Evolutionary conservation across 2,797 vertebrate species (phyloP).

Genomic region (Momotus momota): DNA sequence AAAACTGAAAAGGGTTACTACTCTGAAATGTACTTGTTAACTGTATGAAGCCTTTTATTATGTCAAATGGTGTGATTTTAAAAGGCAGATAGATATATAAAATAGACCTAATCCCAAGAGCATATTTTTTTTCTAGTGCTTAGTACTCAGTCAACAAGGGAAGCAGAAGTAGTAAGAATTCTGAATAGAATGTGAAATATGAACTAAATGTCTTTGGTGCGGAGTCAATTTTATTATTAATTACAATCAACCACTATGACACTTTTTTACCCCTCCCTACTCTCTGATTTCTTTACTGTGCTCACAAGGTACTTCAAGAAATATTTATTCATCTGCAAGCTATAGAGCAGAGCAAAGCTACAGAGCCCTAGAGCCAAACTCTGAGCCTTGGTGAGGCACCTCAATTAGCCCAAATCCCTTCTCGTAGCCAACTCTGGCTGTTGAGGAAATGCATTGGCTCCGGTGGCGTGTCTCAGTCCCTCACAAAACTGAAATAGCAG

Average conservation of each 20-base stretch:
- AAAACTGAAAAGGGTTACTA: background rate
- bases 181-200: background rate
- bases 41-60: background rate
- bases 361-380: background rate
- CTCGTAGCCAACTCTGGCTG: background rate
- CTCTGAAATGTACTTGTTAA: background rate
- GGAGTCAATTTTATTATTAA: background rate
- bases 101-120: background rate
- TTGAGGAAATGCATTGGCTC: background rate
- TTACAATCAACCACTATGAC: background rate
- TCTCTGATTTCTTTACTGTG: background rate
- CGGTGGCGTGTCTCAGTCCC: fast-evolving
- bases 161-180: background rate
- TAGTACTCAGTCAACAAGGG: background rate
- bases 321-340: background rate
- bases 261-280: background rate
- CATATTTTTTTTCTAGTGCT: background rate
- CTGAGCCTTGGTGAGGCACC: background rate
- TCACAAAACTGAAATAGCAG: background rate
- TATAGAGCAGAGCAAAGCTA: background rate
- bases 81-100: background rate
- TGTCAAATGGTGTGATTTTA: background rate
- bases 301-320: background rate
- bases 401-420: background rate
- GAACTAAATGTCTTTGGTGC: background rate